Percentiles rank a stretch among this genome's conserved stretches.
phyloP scores from a whole-genome alignment of 2,888 invertebrate genomes.

The Xanthia togata region DNA sequence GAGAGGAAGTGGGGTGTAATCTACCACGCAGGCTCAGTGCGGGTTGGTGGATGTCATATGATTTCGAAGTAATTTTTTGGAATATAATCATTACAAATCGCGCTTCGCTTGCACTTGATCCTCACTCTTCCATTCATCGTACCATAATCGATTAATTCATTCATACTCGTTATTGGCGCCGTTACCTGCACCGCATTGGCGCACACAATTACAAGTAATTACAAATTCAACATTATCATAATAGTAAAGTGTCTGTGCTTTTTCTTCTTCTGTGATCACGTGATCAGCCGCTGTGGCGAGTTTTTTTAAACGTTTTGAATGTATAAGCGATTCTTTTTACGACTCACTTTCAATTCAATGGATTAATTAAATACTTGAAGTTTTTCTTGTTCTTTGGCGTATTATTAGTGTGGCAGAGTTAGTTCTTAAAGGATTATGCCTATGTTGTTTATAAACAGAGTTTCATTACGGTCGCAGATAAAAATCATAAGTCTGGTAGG shows the following conservation, averaged over 20 bases:
- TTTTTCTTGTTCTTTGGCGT: neutral
- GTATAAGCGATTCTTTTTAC: constrained; percentile 18
- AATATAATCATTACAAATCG: constrained; percentile 3
- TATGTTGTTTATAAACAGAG: neutral
- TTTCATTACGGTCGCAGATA: neutral
- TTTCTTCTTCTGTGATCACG: constrained; percentile 44
- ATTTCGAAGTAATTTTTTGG: neutral
- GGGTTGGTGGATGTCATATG: too few species aligned
- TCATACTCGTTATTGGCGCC: constrained; percentile 61
- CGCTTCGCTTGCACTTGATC: constrained; percentile 19
- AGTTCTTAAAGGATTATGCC: too few species aligned
- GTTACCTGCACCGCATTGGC: constrained; percentile 49
- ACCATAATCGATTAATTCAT: constrained; percentile 76
- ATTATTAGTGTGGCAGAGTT: neutral
- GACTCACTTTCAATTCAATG: constrained; percentile 36
- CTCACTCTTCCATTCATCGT: constrained; percentile 67
- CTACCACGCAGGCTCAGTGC: neutral
- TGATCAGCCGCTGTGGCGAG: constrained; percentile 41
- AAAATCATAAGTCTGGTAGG: neutral
- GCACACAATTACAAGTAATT: constrained; percentile 68
- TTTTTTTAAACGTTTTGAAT: constrained; percentile 38
- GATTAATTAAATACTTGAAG: neutral
- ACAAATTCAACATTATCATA: constrained; percentile 74
- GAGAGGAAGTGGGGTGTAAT: too few species aligned
- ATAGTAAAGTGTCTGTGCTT: constrained; percentile 60